Evolutionary conservation across 2,797 vertebrate genomes (phyloP), one percentile per base, ranked within the genome.

Genomic region (Gambusia yucatana): DNA sequence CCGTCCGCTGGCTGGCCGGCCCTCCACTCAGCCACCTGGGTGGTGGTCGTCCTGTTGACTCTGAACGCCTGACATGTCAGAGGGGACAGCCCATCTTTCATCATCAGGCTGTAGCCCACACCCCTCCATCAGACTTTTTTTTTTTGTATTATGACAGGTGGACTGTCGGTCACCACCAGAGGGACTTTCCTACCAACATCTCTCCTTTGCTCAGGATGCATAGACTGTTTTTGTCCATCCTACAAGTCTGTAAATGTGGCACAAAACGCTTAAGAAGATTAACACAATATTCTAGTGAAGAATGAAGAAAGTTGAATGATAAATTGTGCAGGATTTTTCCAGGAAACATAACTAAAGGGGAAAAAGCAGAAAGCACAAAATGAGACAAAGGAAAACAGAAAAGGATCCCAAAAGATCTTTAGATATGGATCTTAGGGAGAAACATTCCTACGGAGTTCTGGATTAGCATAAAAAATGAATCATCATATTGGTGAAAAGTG

Each of bases 111-210:
- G 85, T 89, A 81, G 73, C 82, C 73, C 73, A 43, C 75, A 76
- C 80, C 84, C 85, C 90, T 86, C 89, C 87, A 90, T 88, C 83
- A 90, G 84, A 91, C 88, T 76, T 91, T 91, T 87, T 87, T 75
- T 82, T 85, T 47, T 50, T 88, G 79, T 96, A 92, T 96, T 96
- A 95, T 96, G 94, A 94, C 96, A 96, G 96, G 94, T 96, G 95
- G 93, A 91, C 87, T 73, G 79, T 93, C 76, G 87, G 89, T 90
- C 86, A 39, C 78, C 89, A 89, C 92, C 88, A 91, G 78, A 82
- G 73, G 72, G 88, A 86, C 88, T 75, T 88, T 87, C 84, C 83
- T 84, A 74, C 86, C 71, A 72, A 75, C 74, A 81, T 86, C 82
- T 73, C 57, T 83, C 79, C 76, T 82, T 72, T 80, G 84, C 87